Evolutionary conservation across 2,797 vertebrate genomes (phyloP).

Genomic region (Protonibea diacanthus): DNA sequence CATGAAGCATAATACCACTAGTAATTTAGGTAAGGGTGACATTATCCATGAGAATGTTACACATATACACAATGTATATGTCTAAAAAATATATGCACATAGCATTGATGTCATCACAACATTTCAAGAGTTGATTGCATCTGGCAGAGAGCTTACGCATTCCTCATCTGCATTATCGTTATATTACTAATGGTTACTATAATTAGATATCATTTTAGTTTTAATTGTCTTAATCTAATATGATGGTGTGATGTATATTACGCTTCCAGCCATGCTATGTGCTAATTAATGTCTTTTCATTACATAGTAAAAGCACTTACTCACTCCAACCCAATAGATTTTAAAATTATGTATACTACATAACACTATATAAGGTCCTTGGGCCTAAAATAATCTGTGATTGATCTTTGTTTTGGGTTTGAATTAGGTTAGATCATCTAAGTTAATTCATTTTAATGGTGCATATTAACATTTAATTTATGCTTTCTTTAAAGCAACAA

Average conservation of each 20-base stretch:
- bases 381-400: not conserved
- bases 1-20: not conserved
- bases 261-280: not conserved
- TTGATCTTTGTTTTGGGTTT: not conserved
- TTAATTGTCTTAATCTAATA: not conserved
- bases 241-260: not conserved
- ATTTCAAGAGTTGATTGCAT: not conserved
- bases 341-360: not conserved
- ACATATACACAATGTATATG: not conserved
- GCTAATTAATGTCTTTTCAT: not conserved
- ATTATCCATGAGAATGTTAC: not conserved
- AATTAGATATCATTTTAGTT: not conserved
- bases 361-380: not conserved
- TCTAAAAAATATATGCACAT: not conserved
- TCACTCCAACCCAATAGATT: not conserved
- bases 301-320: not conserved
- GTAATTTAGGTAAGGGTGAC: not conserved
- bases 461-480: not conserved
- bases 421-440: not conserved
- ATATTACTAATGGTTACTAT: too few species aligned
- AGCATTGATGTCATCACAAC: too few species aligned
- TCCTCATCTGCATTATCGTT: not conserved
- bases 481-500: not conserved
- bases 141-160: too few species aligned
- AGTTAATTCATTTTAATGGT: not conserved